Evolutionary conservation across 2,888 invertebrate genomes (phyloP), one percentile per base, ranked within the genome.

Genomic region (Cantharis flavilabris): DNA sequence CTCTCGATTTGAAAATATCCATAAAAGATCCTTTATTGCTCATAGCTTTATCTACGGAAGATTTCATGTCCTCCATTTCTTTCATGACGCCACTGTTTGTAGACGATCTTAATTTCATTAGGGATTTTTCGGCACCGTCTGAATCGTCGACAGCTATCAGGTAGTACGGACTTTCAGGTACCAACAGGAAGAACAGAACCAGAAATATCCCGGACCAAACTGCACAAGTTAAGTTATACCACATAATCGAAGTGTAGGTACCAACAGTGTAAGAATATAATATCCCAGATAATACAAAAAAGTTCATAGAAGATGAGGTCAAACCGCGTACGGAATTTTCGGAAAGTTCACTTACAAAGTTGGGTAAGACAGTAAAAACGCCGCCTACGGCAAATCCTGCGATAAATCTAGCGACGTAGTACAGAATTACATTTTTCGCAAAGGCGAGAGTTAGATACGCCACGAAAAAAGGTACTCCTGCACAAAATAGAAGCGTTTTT

Each of bases 91-190:
- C 92, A 0, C 90, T 89, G 1, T 88, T 86, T 0, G 91, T 90
- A 13, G 69, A 33, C 0, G 93, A 92, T 1, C 97, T 91, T 11
- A 97, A 89, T 81, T 90, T 92, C 62, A 91, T 89, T 79, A 97
- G 87, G 9, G 94, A 89, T 0, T 89, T 86, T 0, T 92, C 87
- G 0, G 97, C 97, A 0, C 93, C 91, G 1, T 91, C 89, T 0
- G 87, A 87, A 74, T 90, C 87, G 33, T 92, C 91, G 87, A 92
- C 91, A 30, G 88, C 88, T 0, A 95, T 87, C 62, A 92, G 89
- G 83, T 92, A 95, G 77, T 94, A 92, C 0, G 97, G 97, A 1
- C 95, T 94, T 85, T 97, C 97, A 0, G 96, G 96, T 90, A 96
- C 93, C 1, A 88, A 16, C 1, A 87, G 83, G 0, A 87, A 83